A percentile compares a stretch with the other conserved stretches of the same genome.
These are phyloP conservation scores for Nasonia giraulti DNA, from an alignment of 1,140 invertebrate genomes.

Conservation along the genomic window DNA sequence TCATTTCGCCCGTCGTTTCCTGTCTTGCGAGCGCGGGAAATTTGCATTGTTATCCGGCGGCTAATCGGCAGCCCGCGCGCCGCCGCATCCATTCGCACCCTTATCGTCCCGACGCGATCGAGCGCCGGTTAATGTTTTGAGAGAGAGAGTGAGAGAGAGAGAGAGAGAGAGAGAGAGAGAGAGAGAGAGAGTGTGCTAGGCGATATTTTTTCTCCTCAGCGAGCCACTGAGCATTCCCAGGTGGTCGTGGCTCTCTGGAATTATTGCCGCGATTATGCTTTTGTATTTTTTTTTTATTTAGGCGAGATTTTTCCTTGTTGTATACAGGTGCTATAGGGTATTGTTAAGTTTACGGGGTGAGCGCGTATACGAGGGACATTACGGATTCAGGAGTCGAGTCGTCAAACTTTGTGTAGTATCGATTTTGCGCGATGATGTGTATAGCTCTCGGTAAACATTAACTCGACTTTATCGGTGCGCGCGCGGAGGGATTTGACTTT, in stretches of 20 bases:
- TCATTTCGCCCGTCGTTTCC: conserved; percentile 45
- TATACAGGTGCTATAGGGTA: too few relatives aligned
- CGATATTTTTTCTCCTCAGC: not conserved
- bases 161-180: not conserved
- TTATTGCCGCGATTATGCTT: not conserved
- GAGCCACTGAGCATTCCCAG: not conserved
- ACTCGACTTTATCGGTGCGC: not conserved
- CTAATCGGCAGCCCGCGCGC: conserved; percentile 16
- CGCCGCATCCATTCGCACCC: not conserved
- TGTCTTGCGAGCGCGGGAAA: conserved; percentile 53
- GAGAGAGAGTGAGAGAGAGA: not conserved
- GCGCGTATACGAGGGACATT: not conserved
- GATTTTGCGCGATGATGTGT: not conserved
- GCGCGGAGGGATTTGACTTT: not conserved
- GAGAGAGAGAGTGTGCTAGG: too few relatives aligned
- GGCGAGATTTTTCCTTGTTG: too few relatives aligned
- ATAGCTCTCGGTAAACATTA: not conserved
- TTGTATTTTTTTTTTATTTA: not conserved
- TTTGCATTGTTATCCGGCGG: conserved; percentile 37
- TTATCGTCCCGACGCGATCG: conserved; percentile 18
- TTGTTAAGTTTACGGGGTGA: not conserved
- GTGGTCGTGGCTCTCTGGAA: not conserved
- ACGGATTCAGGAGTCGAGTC: not conserved
- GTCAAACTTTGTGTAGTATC: not conserved
- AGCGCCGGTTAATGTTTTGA: not conserved